Percentiles rank a stretch among this genome's conserved stretches.
Evolutionary conservation across 2,888 invertebrate genomes (phyloP).

Genomic region (Allacma fusca): DNA sequence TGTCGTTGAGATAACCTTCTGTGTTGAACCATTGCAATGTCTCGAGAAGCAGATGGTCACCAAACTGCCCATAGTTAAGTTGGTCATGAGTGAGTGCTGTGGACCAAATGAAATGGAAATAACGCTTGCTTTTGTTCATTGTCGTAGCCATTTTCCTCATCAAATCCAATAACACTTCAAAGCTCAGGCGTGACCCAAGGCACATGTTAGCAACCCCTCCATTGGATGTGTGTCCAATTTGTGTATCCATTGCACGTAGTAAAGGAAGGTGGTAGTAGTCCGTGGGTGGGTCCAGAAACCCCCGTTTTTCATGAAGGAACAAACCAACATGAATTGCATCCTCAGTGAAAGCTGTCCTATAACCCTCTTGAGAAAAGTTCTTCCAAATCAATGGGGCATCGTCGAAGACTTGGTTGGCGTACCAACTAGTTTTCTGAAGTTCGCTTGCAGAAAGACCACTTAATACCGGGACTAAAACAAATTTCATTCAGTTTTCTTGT

Average conservation of each 20-base stretch:
- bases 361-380: slow-evolving; percentile 9
- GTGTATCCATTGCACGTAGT: slow-evolving; percentile 69
- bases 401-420: not conserved
- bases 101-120: slow-evolving; percentile 87
- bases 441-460: slow-evolving; percentile 76
- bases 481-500: no score
- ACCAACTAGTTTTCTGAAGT: slow-evolving; percentile 65
- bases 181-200: slow-evolving; percentile 70
- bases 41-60: slow-evolving; percentile 73
- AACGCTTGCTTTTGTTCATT: slow-evolving; percentile 68
- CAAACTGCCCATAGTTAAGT: slow-evolving; percentile 78
- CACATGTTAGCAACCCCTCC: slow-evolving; percentile 73
- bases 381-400: slow-evolving; percentile 30
- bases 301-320: slow-evolving; percentile 80
- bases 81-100: slow-evolving; percentile 84
- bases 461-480: slow-evolving; percentile 71
- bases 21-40: slow-evolving; percentile 70
- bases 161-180: slow-evolving; percentile 77
- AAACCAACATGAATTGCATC: slow-evolving; percentile 80
- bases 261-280: slow-evolving; percentile 83
- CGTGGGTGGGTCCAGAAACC: slow-evolving; percentile 80
- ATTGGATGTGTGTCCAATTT: slow-evolving; percentile 72
- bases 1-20: slow-evolving; percentile 71
- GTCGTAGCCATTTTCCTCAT: slow-evolving; percentile 71
- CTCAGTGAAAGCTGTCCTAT: slow-evolving; percentile 73